Evolutionary conservation across 2,113 vertebrate species (phyloP).

Genomic region (Chloebia gouldiae): DNA sequence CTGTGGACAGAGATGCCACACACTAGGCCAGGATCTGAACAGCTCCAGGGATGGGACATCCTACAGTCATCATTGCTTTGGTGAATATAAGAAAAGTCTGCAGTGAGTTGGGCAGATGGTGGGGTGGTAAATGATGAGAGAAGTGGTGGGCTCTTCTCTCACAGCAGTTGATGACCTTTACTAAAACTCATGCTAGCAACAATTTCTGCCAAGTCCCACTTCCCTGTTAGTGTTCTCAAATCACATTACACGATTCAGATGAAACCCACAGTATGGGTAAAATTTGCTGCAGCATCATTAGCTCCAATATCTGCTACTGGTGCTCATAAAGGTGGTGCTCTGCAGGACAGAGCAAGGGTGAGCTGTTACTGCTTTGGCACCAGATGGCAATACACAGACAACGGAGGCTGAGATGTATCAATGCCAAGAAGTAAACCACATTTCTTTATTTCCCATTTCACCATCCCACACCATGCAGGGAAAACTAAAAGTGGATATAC

Average conservation of each 20-base stretch:
- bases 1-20: neutral
- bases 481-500: neutral
- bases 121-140: neutral
- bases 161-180: neutral
- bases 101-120: neutral
- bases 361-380: neutral
- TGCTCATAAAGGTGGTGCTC: neutral
- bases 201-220: neutral
- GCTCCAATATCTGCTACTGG: neutral
- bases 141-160: neutral
- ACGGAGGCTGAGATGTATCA: neutral
- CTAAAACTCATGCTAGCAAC: neutral
- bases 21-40: neutral
- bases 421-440: neutral
- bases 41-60: neutral
- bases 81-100: neutral
- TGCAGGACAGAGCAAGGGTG: neutral
- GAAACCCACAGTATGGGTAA: neutral
- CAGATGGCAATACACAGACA: neutral
- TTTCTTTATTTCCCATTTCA: neutral
- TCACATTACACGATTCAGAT: neutral
- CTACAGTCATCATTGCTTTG: neutral
- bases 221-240: neutral
- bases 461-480: neutral
- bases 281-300: neutral